Base-by-base conservation (phyloP, 2,888 invertebrate species). In the Melitaea athalia region DNA sequence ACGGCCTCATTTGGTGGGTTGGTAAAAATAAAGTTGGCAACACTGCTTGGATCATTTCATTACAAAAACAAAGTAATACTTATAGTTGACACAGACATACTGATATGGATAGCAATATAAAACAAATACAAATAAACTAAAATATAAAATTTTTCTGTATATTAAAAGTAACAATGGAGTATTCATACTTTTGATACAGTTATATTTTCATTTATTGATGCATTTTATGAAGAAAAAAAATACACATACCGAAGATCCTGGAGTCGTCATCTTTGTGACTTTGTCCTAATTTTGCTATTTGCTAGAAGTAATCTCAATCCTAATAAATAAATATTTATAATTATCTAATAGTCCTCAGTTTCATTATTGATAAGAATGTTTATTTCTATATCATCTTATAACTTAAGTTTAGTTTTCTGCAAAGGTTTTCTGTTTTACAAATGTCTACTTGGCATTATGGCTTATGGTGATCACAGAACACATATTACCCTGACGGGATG, bases 211-310 rank as follows among this genome's bases (percentile, higher is more conserved):
- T 17, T 52, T 4, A 53, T 8, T 31, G 5, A 24, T 33, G 33
- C 15, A 31, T 15, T 42, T n/a, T 10, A n/a, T 10, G 5, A 15
- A 33, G 4, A 33, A n/a, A 8, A 10, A 38, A 33, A 57, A 57
- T 38, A 38, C 11, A 70, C 71, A 38, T 74, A 77, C 78, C 64
- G 78, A 76, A 52, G 70, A 53, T 57, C 74, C 73, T 63, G 78
- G 75, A 57, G 76, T 76, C 63, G 77, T 73, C 78, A 78, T 78
- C 63, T 60, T 71, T 59, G 53, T 55, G 52, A 70, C 62, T 62
- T 67, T 60, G 49, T 11, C 42, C 47, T 31, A 12, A 33, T 49
- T n/a, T 49, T 10, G 31, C n/a, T 33, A n/a, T 4, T 45, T 45
- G 4, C n/a, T 15, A 42, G 15, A 42, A 57, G 10, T 57, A 15